Evolutionary conservation across 2,888 invertebrate species (phyloP), one percentile per base, ranked within the genome.

Genomic region (Dicranocentrus wangi): DNA sequence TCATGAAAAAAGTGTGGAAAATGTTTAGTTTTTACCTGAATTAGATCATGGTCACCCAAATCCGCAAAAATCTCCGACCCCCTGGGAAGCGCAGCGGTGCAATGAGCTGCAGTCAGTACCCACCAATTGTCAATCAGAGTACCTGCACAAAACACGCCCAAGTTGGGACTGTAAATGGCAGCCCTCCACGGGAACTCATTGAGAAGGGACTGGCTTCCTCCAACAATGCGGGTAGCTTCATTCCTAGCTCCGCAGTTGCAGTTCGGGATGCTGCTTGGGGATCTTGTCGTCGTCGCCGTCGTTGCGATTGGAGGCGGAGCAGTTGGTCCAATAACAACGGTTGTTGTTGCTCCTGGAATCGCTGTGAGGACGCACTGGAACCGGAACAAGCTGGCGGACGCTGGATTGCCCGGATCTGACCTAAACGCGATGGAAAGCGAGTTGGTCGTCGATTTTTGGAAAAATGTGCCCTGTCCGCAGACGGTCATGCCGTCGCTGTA

Each of bases 61-160:
- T 83, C 73, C n/a, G 43, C 2, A 2, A 17, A 80, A 61, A 21
- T 17, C 28, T 21, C 58, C 17, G 15, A n/a, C n/a, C n/a, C n/a
- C n/a, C 27, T 10, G 25, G n/a, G 10, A 3, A 78, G n/a, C n/a
- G 73, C 66, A 21, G 75, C 75, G 0, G 82, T 80, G 42, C 84
- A 85, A 78, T 85, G 85, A n/a, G 84, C 85, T 8, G 85, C 85
- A 7, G 86, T 86, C 58, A 85, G 19, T 51, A 86, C 51, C 71
- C 71, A 85, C 25, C 17, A 55, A 3, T 28, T 43, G 10, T 70
- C 71, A 7, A 84, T 82, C 25, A 84, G 55, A 0, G 82, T 82
- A 5, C 79, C 81, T 10, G 84, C 84, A 60, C 85, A 85, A 28
- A 84, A 85, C 0, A 72, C 81, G n/a, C 79, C 68, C 61, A 81